Percentiles rank a stretch among this genome's conserved stretches.
phyloP scores from a whole-genome alignment of 1,140 invertebrate genomes.

The Plectrocnemia conspersa region DNA sequence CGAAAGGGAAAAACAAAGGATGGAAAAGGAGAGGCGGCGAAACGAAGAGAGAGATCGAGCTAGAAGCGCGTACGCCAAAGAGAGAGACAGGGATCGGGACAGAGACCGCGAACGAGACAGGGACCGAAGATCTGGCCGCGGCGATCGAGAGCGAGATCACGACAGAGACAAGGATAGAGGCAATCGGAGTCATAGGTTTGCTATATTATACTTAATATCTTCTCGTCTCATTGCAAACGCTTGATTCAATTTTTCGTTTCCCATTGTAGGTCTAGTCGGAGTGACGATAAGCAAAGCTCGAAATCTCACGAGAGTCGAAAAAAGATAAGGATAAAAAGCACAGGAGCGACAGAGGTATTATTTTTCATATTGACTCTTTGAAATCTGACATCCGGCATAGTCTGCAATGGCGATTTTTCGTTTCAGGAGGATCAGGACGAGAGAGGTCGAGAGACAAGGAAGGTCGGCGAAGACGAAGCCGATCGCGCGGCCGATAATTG shows the following conservation, averaged over 20 bases:
- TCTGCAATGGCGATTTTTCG: not conserved
- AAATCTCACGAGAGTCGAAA: conserved; percentile 22
- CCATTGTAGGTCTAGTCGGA: conserved; percentile 26
- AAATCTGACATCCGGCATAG: too few relatives aligned
- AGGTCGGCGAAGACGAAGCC: conserved; percentile 26
- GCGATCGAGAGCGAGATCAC: conserved; percentile 35
- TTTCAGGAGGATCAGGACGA: conserved; percentile 13
- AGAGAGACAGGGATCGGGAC: conserved; percentile 40
- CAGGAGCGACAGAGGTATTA: conserved; percentile 25
- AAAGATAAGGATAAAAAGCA: conserved; percentile 29
- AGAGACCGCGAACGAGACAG: conserved; percentile 42
- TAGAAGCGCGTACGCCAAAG: conserved; percentile 44
- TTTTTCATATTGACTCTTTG: not conserved
- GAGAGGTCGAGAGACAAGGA: conserved; percentile 29
- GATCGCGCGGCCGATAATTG: conserved; percentile 28
- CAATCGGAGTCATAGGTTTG: conserved; percentile 20
- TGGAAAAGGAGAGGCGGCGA: conserved; percentile 61
- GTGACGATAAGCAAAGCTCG: conserved; percentile 27
- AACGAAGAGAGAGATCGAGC: conserved; percentile 58
- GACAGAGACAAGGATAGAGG: conserved; percentile 34
- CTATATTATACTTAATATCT: not conserved
- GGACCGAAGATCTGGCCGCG: conserved; percentile 42
- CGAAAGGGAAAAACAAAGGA: conserved; percentile 60
- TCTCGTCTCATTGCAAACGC: not conserved
- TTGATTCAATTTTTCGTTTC: not conserved